phyloP scores from a whole-genome alignment of 2,797 vertebrate species.

The Melanotaenia nigrans region DNA sequence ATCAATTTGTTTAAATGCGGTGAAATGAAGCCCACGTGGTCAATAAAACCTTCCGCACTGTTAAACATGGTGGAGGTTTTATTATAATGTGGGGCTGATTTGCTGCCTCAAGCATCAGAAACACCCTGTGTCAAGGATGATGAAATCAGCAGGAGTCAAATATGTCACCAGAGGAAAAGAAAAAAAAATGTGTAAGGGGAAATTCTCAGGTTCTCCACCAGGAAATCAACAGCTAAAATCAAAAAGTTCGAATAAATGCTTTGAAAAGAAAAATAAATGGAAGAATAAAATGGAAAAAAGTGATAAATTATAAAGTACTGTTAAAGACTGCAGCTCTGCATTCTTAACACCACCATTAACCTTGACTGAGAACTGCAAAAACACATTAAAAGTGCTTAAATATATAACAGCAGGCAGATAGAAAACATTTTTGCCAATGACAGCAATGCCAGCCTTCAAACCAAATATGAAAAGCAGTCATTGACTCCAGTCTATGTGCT shows the following conservation, averaged over 20 bases:
- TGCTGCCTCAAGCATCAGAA: not conserved
- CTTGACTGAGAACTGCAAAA: not conserved
- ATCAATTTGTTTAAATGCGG: not conserved
- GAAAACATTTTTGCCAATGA: not conserved
- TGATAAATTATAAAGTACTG: not conserved
- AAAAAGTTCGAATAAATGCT: not conserved
- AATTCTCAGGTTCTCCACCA: not conserved
- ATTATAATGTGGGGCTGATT: not conserved
- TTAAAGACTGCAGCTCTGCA: not conserved
- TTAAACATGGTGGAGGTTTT: not conserved
- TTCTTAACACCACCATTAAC: not conserved
- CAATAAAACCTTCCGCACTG: not conserved
- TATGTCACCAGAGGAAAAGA: not conserved
- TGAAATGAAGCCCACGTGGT: not conserved
- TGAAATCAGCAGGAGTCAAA: not conserved
- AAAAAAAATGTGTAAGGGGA: not conserved
- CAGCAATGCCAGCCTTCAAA: not conserved
- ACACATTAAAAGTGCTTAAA: conserved; percentile 5
- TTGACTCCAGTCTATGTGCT: not conserved
- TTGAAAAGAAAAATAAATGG: not conserved
- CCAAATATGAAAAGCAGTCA: not conserved
- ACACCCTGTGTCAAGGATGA: not conserved
- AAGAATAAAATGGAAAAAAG: too few species aligned
- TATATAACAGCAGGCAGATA: not conserved
- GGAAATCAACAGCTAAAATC: not conserved